These are phyloP conservation scores for Metopolophium dirhodum DNA, from an alignment of 1,140 invertebrate species.

Conservation along the genomic window DNA sequence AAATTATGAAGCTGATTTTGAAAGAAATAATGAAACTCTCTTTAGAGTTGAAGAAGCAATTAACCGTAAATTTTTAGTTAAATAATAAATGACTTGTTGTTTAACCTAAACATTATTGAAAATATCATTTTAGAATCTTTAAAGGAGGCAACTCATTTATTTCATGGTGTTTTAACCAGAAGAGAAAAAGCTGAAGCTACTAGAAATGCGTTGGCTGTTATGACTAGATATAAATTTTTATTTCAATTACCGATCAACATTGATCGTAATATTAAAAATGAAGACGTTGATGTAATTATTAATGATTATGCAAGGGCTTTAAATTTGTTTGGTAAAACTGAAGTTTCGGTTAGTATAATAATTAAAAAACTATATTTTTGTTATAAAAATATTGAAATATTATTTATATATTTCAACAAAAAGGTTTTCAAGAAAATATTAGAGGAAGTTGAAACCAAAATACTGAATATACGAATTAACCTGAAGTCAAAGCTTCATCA, in stretches of 20 bases:
- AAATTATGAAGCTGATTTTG: conserved; percentile 80
- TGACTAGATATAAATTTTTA: conserved; percentile 89
- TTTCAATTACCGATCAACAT: conserved; percentile 95
- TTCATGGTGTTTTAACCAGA: conserved; percentile 90
- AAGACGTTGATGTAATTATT: conserved; percentile 96
- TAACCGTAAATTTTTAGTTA: conserved; percentile 66
- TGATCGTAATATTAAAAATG: conserved; percentile 90
- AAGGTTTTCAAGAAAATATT: conserved; percentile 85
- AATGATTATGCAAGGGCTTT: conserved; percentile 97
- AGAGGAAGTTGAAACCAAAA: conserved; percentile 87
- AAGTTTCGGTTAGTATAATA: conserved; percentile 75
- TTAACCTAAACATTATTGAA: not conserved
- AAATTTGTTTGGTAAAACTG: conserved; percentile 94
- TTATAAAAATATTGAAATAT: not conserved
- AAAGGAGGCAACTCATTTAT: conserved; percentile 89
- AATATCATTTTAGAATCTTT: conserved; percentile 76
- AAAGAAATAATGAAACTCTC: conserved; percentile 77
- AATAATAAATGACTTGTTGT: not conserved
- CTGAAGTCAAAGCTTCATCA: conserved; percentile 84
- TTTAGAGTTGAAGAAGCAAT: conserved; percentile 81
- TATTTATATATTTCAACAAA: conserved; percentile 59
- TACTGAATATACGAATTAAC: conserved; percentile 80
- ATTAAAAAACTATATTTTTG: not conserved
- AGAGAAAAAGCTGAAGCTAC: conserved; percentile 96
- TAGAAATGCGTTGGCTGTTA: conserved; percentile 89